phyloP scores from a whole-genome alignment of 30 jellyfish, hydroid and myxozoan genomes.

The Rhopilema esculentum region DNA sequence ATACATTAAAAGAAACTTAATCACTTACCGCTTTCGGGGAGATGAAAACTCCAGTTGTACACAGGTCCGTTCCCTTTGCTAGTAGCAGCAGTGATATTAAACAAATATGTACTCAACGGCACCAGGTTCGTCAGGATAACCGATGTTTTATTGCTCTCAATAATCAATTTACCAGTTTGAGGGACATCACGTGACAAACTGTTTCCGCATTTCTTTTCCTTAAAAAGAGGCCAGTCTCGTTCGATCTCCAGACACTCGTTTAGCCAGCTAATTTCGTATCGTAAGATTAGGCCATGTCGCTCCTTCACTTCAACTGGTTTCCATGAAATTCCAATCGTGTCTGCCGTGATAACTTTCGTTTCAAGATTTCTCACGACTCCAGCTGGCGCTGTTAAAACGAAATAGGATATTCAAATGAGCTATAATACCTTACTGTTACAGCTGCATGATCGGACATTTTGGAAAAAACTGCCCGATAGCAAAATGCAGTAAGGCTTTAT shows the following conservation, averaged over 20 bases:
- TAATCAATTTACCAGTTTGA: not conserved
- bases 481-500: no score
- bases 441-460: not conserved
- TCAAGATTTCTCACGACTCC: conserved; percentile 6
- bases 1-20: not conserved
- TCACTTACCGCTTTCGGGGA: conserved; percentile 30
- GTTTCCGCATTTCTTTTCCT: conserved; percentile 1
- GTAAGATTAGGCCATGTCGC: conserved; percentile 10
- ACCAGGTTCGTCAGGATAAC: not conserved
- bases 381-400: conserved; percentile 21
- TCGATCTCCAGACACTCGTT: not conserved
- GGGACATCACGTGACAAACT: conserved; percentile 20
- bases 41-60: not conserved
- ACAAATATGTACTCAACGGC: not conserved
- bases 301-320: not conserved
- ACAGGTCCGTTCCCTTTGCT: conserved; percentile 23
- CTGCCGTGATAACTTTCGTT: not conserved
- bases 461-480: no score
- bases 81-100: conserved; percentile 2
- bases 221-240: not conserved
- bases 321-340: conserved; percentile 1
- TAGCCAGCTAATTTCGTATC: conserved; percentile 10
- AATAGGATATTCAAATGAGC: not conserved
- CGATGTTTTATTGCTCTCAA: not conserved
- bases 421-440: not conserved